Conservation (phyloP, 2,888 invertebrate species). For the Dexiosoma caninum region DNA sequence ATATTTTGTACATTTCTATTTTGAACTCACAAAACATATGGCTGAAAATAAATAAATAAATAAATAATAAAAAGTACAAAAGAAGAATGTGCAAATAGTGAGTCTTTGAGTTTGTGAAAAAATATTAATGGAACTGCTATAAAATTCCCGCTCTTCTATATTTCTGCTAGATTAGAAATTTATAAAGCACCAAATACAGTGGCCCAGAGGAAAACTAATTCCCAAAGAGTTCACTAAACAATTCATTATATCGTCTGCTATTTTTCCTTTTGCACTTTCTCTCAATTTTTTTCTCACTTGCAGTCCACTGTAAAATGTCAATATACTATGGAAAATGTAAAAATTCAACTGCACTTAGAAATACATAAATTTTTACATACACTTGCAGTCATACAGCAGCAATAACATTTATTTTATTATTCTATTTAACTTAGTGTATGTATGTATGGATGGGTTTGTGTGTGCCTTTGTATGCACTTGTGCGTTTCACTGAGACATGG, state of each 20-base stretch:
- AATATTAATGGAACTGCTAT: conserved; percentile 26
- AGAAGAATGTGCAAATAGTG: conserved; percentile 29
- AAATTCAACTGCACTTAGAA: conserved; percentile 41
- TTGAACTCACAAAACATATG: conserved; percentile 16
- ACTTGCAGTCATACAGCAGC: background rate
- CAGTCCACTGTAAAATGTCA: conserved; percentile 32
- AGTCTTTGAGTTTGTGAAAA: conserved; percentile 12
- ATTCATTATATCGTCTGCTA: no score
- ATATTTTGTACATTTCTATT: conserved; percentile 48
- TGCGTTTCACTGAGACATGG: conserved; percentile 12
- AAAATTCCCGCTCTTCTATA: conserved; percentile 33
- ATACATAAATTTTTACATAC: conserved; percentile 4
- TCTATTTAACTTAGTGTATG: conserved; percentile 1
- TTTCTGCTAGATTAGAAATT: conserved; percentile 35
- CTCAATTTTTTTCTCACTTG: background rate
- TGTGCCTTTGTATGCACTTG: background rate
- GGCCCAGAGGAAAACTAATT: background rate
- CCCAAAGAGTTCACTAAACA: background rate
- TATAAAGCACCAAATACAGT: conserved; percentile 3
- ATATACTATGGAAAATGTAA: conserved; percentile 39
- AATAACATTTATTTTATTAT: conserved; percentile 32
- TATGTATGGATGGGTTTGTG: background rate
- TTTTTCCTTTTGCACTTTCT: no score
- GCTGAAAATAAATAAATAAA: conserved; percentile 40
- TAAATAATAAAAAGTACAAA: background rate